phyloP scores from a whole-genome alignment of 2,888 invertebrate species.

The Acrobasis repandana region DNA sequence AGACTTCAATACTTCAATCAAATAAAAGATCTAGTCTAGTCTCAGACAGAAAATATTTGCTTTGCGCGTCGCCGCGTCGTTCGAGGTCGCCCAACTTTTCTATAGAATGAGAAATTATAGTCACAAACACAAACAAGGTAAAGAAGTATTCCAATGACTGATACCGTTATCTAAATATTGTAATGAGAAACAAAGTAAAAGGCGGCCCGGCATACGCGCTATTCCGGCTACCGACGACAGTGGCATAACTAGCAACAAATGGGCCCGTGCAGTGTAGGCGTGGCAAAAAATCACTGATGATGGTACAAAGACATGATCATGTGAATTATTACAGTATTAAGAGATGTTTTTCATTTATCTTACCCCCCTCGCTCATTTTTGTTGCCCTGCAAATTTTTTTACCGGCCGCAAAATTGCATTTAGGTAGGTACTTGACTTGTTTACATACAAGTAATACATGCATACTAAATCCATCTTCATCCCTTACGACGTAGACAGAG shows the following conservation, averaged over 20 bases:
- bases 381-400: no score
- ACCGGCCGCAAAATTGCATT: no score
- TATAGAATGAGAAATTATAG: not conserved
- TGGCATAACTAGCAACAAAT: not conserved
- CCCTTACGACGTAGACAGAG: no score
- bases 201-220: not conserved
- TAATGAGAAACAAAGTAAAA: slow-evolving; percentile 39
- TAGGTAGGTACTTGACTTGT: no score
- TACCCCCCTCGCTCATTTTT: no score
- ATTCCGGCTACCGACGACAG: not conserved
- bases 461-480: no score
- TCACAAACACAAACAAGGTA: not conserved
- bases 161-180: slow-evolving; percentile 50
- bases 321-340: no score
- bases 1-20: not conserved
- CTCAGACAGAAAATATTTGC: not conserved
- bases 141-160: slow-evolving; percentile 33
- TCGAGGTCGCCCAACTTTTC: not conserved
- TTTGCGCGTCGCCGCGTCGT: not conserved
- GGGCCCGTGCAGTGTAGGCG: no score
- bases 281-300: no score
- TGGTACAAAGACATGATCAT: no score
- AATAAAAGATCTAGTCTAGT: not conserved
- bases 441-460: no score
- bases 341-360: no score